A percentile compares a stretch with the other conserved stretches of the same genome.
Evolutionary conservation across 2,888 invertebrate genomes (phyloP).

Genomic region (Ormyrus pomaceus): DNA sequence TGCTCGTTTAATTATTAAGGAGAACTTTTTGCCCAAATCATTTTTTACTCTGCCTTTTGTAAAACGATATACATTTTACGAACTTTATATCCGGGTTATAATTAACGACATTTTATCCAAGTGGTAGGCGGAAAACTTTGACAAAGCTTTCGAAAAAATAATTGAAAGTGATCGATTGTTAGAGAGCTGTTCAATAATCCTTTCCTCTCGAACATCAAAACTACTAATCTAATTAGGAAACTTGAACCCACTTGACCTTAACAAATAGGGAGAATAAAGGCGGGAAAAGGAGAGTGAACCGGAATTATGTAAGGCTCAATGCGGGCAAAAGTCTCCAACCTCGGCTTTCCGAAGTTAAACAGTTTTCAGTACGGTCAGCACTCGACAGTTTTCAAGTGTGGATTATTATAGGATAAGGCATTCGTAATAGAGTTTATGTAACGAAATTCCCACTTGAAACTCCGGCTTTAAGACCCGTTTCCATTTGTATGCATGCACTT

Average conservation of each 20-base stretch:
- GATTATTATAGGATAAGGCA: constrained; percentile 32
- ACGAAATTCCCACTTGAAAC: constrained; percentile 32
- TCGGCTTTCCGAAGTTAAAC: constrained; percentile 30
- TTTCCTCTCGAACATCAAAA: neutral
- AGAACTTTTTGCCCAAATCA: too few relatives aligned
- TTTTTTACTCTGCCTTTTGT: too few relatives aligned
- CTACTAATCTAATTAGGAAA: constrained; percentile 21
- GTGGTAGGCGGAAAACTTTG: too few relatives aligned
- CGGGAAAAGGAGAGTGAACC: neutral
- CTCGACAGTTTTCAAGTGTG: constrained; percentile 43
- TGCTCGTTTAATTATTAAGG: too few relatives aligned
- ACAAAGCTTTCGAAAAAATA: too few relatives aligned
- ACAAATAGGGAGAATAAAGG: neutral
- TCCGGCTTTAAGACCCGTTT: neutral
- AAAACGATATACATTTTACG: too few relatives aligned
- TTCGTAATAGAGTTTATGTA: constrained; percentile 31
- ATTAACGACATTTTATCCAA: too few relatives aligned
- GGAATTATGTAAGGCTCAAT: neutral
- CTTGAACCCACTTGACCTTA: constrained; percentile 25
- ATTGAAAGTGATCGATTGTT: too few relatives aligned
- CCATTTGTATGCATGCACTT: too few relatives aligned
- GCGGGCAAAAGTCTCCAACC: neutral
- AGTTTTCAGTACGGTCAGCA: constrained; percentile 41
- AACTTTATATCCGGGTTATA: too few relatives aligned
- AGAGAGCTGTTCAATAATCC: too few relatives aligned